Percentiles rank a stretch among this genome's conserved stretches.
phyloP scores from a whole-genome alignment of 2,888 invertebrate species.

The Saturnia pavonia region DNA sequence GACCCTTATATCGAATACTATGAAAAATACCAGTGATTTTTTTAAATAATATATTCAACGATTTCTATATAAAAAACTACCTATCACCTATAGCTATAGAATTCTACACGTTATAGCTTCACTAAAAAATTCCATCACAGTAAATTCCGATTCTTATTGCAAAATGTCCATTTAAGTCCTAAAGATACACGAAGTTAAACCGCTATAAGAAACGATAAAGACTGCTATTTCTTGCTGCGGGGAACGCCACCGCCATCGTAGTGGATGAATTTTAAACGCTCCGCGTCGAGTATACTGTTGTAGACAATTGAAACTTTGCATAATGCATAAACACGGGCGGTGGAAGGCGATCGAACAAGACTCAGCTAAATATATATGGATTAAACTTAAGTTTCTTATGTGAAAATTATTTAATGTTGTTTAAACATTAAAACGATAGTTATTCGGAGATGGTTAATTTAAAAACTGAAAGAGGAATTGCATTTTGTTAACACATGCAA shows the following conservation, averaged over 20 bases:
- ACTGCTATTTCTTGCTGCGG: constrained; percentile 23
- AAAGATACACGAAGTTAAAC: constrained; percentile 17
- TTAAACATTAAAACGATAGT: not conserved
- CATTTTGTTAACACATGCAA: no score
- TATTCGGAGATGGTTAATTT: no score
- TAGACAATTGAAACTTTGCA: constrained; percentile 71
- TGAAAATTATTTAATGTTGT: not conserved
- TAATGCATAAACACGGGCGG: constrained; percentile 54
- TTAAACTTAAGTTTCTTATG: constrained; percentile 16
- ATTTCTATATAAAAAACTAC: not conserved
- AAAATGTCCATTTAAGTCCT: constrained; percentile 2
- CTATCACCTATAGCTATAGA: not conserved
- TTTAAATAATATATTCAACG: no score
- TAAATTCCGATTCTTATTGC: constrained; percentile 10
- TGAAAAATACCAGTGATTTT: no score
- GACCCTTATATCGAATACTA: no score
- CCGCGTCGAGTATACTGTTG: constrained; percentile 35
- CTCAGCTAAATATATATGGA: constrained; percentile 17
- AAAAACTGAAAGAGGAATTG: no score
- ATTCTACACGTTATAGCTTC: not conserved
- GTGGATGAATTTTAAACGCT: constrained; percentile 62
- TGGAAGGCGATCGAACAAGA: constrained; percentile 18
- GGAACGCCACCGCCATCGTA: constrained; percentile 26
- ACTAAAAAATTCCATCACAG: constrained; percentile 15
- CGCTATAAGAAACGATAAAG: constrained; percentile 45